Evolutionary conservation across 2,888 invertebrate genomes (phyloP).

Genomic region (Podabrus alpinus): DNA sequence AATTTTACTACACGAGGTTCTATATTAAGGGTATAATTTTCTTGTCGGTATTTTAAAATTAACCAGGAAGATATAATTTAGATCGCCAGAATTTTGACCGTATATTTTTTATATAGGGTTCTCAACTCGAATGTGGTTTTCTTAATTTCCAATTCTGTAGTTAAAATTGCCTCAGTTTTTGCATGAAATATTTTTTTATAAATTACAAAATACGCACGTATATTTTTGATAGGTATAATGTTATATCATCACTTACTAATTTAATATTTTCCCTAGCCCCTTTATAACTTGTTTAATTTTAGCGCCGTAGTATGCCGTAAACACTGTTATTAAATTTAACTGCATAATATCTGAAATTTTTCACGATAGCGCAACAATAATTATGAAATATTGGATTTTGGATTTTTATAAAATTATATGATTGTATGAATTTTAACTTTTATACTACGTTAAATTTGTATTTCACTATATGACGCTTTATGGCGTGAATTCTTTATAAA

Average conservation of each 20-base stretch:
- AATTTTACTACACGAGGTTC: conserved; percentile 3
- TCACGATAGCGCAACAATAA: neutral
- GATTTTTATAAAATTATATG: neutral
- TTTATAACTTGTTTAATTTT: neutral
- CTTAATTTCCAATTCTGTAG: conserved; percentile 9
- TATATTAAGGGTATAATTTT: conserved; percentile 20
- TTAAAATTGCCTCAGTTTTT: conserved; percentile 7
- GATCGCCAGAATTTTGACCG: conserved; percentile 9
- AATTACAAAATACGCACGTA: neutral
- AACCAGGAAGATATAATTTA: conserved; percentile 20
- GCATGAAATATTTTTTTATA: conserved; percentile 1
- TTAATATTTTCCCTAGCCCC: neutral
- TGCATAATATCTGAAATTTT: neutral
- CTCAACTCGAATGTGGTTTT: conserved; percentile 1
- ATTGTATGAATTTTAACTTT: neutral
- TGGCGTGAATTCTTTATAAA: neutral
- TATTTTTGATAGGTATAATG: neutral
- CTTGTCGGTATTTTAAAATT: conserved; percentile 13
- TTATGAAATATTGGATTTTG: neutral
- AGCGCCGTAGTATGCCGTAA: neutral
- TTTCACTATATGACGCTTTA: neutral
- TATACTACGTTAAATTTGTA: too few relatives aligned
- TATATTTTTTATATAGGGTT: conserved; percentile 6
- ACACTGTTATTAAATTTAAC: neutral
- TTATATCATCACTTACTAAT: conserved; percentile 1